Evolutionary conservation across 2,113 vertebrate genomes (phyloP), one percentile per base, ranked within the genome.

Genomic region (Tichodroma muraria): DNA sequence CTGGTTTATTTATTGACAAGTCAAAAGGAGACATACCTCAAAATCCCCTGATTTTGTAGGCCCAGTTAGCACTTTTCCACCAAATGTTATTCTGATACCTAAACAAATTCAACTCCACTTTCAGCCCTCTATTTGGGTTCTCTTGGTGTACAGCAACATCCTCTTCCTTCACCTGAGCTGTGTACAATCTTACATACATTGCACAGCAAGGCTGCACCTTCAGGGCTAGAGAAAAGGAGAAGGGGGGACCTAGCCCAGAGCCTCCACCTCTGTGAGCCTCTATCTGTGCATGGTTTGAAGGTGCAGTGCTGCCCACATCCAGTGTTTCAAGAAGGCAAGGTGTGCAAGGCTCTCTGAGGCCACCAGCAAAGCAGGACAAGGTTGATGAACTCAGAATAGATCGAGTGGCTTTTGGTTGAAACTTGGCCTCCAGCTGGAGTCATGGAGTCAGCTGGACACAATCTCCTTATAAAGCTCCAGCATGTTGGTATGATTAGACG

Each of bases 201-300:
- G 13, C 49, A 13, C 15, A 72, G 75, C 47, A 42, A 49, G 20
- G 35, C 54, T 24, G 23, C 6, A 6, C 1, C 0, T 50, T 72
- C 21, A 44, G 7, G 1, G 2, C 56, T 57, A 8, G 45, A 52
- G n/a, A 61, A 61, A 9, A 2, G 31, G 20, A 44, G 35, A 10
- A 50, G 11, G 15, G 6, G 8, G 13, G 8, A 7, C 6, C 38
- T 59, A 27, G 14, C 28, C 30, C 44, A 37, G 33, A 68, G 30
- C 24, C 30, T n/a, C 30, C 13, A 33, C 7, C 23, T 23, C 1
- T n/a, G n/a, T n/a, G n/a, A n/a, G n/a, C n/a, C n/a, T n/a, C 27
- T 18, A 1, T 7, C 5, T 1, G 31, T 0, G 0, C 1, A 0
- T 17, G 27, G 15, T 19, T 16, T 12, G 68, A 77, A 47, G 49